phyloP scores from a whole-genome alignment of 2,888 invertebrate genomes.

The Hirudinaria manillensis region DNA sequence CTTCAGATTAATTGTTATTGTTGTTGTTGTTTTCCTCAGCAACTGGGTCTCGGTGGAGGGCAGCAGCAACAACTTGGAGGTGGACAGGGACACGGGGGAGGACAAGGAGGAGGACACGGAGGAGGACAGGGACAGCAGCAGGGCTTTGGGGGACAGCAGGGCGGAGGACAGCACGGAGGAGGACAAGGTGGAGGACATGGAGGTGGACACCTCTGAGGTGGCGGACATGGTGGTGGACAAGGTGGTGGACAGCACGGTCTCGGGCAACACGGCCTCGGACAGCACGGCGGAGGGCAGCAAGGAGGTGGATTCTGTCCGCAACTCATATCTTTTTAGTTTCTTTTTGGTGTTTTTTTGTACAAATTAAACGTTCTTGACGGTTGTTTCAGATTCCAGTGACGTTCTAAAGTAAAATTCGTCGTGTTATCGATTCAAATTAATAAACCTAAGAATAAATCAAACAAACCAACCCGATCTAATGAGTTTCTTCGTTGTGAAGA shows the following conservation, averaged over 20 bases:
- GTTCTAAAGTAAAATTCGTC: too few relatives aligned
- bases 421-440: too few relatives aligned
- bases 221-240: conserved; percentile 9
- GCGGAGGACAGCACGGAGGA: too few relatives aligned
- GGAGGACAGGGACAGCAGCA: background rate
- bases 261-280: background rate
- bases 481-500: too few relatives aligned
- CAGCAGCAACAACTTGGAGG: background rate
- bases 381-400: too few relatives aligned
- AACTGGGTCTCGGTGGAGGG: too few relatives aligned
- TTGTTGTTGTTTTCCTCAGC: too few relatives aligned
- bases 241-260: background rate
- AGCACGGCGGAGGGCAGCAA: background rate
- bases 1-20: too few relatives aligned
- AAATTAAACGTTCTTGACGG: too few relatives aligned
- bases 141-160: too few relatives aligned
- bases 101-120: background rate
- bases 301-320: background rate
- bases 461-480: too few relatives aligned
- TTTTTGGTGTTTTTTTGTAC: background rate
- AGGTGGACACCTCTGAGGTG: background rate
- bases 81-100: background rate
- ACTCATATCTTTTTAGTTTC: background rate
- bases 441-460: too few relatives aligned
- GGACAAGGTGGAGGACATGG: background rate